A percentile compares a stretch with the other conserved stretches of the same genome.
phyloP scores from a whole-genome alignment of 2,888 invertebrate genomes.

The Acronicta leporina region DNA sequence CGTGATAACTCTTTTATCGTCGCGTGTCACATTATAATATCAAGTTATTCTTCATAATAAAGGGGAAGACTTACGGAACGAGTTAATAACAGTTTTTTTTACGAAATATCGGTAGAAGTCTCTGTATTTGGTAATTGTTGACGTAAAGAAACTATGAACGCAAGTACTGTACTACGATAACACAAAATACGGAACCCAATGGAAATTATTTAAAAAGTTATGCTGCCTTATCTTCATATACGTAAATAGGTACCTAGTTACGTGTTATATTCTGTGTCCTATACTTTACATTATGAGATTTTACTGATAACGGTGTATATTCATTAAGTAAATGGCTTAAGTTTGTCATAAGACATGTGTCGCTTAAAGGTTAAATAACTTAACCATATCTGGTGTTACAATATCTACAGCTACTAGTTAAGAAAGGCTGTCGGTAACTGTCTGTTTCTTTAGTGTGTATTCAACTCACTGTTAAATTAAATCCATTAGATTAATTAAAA shows the following conservation, averaged over 20 bases:
- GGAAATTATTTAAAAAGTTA: constrained; percentile 1
- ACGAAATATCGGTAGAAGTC: too few relatives aligned
- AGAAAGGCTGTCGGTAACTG: constrained; percentile 16
- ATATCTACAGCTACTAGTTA: constrained; percentile 21
- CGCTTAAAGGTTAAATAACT: constrained; percentile 52
- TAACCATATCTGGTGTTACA: constrained; percentile 33
- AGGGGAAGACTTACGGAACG: too few relatives aligned
- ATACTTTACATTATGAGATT: constrained; percentile 34
- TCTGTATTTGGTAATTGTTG: too few relatives aligned
- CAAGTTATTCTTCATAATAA: too few relatives aligned
- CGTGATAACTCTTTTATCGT: too few relatives aligned
- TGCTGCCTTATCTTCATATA: background rate
- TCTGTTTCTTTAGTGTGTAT: background rate
- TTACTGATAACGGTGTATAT: constrained; percentile 37
- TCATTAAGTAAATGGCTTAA: constrained; percentile 39
- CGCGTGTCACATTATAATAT: too few relatives aligned
- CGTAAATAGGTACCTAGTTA: too few relatives aligned
- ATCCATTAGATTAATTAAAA: too few relatives aligned
- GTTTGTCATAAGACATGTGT: constrained; percentile 53
- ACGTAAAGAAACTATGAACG: too few relatives aligned
- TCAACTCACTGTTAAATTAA: background rate
- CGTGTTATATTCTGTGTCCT: constrained; percentile 21
- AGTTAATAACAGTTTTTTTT: too few relatives aligned
- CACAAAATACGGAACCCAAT: background rate
- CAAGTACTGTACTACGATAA: too few relatives aligned